Evolutionary conservation across 2,888 invertebrate species (phyloP), one percentile per base, ranked within the genome.

Genomic region (Dasypolia templi): DNA sequence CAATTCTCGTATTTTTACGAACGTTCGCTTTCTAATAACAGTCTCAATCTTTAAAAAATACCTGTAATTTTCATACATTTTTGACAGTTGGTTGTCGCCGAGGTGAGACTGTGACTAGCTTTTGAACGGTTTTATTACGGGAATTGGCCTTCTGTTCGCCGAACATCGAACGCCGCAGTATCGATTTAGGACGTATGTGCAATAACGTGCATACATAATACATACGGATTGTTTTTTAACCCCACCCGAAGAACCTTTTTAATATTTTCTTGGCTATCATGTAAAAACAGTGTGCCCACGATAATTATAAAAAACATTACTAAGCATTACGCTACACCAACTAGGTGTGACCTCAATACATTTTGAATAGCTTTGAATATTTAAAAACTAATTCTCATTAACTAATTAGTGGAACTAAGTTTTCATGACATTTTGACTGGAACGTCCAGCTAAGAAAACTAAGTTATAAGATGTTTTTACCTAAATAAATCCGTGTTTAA

Each of bases 321-420:
- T 17, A 53, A 51, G 26, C 39, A 64, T 68, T 55, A 76, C 29
- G 29, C 55, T 26, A 64, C n/a, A 46, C 32, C 12, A 5, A 17
- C 42, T 62, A 77, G 44, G 44, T 6, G 51, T 77, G 82, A 61
- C 79, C 77, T 65, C 14, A 77, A 65, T 51, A 64, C 26, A 44
- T 61, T 61, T 39, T 56, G 26, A 63, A 80, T 53, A 59, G 46
- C 26, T 79, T 63, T 63, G 59, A 77, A 81, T 75, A 81, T 62
- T 66, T 75, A 55, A 77, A 80, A 74, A 59, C 14, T 32, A 77
- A 55, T 51, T 29, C 29, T 14, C 26, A 77, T 80, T 80, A 65
- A 39, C 79, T 62, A 63, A 72, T 77, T 74, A 55, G 75, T 64
- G 19, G 39, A 55, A 72, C 14, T 12, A 44, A 39, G n/a, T 62